Percentiles rank a stretch among this genome's conserved stretches.
Conservation (phyloP, 2,113 vertebrate genomes). For the Prochilodus magdalenae region DNA sequence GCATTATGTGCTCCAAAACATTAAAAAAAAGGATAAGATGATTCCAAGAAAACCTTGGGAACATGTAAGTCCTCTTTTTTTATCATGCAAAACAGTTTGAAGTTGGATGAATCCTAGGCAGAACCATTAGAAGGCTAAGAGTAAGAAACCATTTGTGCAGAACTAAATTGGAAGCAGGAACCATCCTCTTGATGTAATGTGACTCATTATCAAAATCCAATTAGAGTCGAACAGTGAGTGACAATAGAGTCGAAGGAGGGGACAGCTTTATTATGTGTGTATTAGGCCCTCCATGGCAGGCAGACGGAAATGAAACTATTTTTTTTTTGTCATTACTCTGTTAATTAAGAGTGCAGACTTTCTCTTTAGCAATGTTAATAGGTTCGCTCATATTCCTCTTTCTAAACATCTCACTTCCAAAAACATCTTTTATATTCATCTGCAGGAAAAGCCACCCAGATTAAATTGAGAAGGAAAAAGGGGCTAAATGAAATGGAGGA, state of each 20-base stretch:
- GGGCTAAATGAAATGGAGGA: slow-evolving; percentile 6
- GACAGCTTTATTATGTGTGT: slow-evolving; percentile 52
- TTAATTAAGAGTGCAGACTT: slow-evolving; percentile 49
- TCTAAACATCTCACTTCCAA: slow-evolving; percentile 40
- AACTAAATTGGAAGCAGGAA: slow-evolving; percentile 46
- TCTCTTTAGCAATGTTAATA: slow-evolving; percentile 42
- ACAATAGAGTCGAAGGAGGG: slow-evolving; percentile 47
- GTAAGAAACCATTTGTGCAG: slow-evolving; percentile 22
- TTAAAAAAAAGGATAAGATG: no score
- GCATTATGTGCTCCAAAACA: neutral
- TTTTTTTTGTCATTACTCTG: slow-evolving; percentile 50
- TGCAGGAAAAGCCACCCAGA: neutral
- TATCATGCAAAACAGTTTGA: neutral
- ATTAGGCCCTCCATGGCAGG: slow-evolving; percentile 49
- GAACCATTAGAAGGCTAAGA: slow-evolving; percentile 5
- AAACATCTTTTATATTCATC: slow-evolving; percentile 42
- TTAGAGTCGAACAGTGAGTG: slow-evolving; percentile 62
- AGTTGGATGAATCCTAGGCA: neutral
- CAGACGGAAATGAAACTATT: slow-evolving; percentile 45
- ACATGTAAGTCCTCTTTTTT: neutral
- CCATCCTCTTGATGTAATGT: slow-evolving; percentile 61
- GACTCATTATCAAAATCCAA: slow-evolving; percentile 66
- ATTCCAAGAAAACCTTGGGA: neutral
- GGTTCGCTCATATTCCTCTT: slow-evolving; percentile 29
- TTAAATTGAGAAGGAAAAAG: neutral